Evolutionary conservation across 2,797 vertebrate species (phyloP), one percentile per base, ranked within the genome.

Genomic region (Nannoperca obscura): DNA sequence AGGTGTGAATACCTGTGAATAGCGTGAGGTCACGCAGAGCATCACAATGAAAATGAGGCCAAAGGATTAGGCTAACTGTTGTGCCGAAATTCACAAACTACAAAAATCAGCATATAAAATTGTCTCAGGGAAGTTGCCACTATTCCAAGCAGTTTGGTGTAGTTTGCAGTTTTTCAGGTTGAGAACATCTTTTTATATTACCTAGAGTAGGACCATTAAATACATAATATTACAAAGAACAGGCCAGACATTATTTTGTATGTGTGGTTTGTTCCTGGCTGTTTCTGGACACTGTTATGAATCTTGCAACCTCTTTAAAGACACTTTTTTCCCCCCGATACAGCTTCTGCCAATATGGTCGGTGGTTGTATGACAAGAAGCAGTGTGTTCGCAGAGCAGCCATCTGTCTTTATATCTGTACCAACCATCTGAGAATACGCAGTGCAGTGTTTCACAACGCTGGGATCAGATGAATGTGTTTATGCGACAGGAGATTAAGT

Each of bases 331-430:
- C 24, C 24, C 24, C 1, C 24, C 19, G 24, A 17, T 27, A 24
- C 12, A 54, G 13, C 27, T 44, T 61, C 19, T 62, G 24, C 0
- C 11, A 38, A 38, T 38, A 10, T 38, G 36, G 8, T 38, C 36
- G 8, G 36, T 3, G 36, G 36, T 38, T 24, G 24, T 34, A 8
- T 44, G 49, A 30, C 11, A 47, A 10, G 6, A 10, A 17, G 4
- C 62, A 50, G 44, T 5, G 3, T 9, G 1, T 40, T 34, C 42
- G n/a, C 12, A 74, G 12, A 65, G 6, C 42, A 74, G 17, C 5
- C 2, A 20, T 64, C 54, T 36, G 42, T 80, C 55, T 67, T 30
- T 20, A 14, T 67, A 54, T 70, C 42, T 46, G 12, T 42, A 38
- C 19, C 27, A 59, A 0, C 54, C 47, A 60, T 7, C 38, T 30